Evolutionary conservation across 1,140 invertebrate species (phyloP).

Genomic region (Neoseiulus cucumeris): DNA sequence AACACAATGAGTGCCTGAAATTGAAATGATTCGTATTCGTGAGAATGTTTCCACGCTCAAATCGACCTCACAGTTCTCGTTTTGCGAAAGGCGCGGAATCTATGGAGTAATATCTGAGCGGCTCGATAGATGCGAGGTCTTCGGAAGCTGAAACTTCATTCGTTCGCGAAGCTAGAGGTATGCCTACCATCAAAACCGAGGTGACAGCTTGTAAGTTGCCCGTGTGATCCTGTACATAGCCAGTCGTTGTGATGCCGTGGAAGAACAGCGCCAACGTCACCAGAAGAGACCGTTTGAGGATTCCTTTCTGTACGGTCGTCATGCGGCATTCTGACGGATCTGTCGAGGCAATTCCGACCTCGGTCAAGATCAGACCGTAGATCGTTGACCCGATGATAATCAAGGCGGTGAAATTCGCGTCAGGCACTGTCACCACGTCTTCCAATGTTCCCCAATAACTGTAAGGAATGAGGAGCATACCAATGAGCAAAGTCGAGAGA

Average conservation of each 20-base stretch:
- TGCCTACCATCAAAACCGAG: background rate
- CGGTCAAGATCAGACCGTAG: background rate
- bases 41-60: no score
- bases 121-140: no score
- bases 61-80: no score
- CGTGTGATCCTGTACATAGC: background rate
- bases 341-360: background rate
- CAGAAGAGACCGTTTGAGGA: background rate
- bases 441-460: slow-evolving; percentile 6
- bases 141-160: no score
- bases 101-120: no score
- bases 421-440: background rate
- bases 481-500: no score
- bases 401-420: background rate
- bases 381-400: background rate
- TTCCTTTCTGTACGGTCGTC: background rate
- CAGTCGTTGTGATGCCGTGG: background rate
- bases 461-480: background rate
- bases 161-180: no score
- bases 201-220: background rate
- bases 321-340: background rate
- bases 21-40: background rate
- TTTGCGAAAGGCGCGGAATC: no score
- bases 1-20: background rate
- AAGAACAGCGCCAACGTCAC: background rate